phyloP scores from a whole-genome alignment of 2,797 vertebrate genomes.

The Chiloscyllium punctatum region DNA sequence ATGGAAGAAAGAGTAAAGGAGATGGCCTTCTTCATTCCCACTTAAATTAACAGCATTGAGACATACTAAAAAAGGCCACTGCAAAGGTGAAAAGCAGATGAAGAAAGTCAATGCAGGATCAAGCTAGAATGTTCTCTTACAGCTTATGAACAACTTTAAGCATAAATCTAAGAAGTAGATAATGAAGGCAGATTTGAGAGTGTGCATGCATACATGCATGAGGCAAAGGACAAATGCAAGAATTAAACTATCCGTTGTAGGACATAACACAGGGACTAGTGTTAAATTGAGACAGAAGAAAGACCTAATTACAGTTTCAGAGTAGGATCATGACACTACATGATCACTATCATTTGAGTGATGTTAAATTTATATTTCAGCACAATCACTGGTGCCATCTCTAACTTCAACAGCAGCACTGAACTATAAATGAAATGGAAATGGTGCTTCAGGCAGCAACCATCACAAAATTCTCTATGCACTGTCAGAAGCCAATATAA shows the following conservation, averaged over 20 bases:
- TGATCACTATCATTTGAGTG: background rate
- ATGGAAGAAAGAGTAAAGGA: background rate
- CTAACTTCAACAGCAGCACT: background rate
- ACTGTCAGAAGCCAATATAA: background rate
- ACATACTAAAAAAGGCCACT: background rate
- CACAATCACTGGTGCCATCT: background rate
- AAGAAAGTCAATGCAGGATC: background rate
- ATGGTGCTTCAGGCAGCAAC: background rate
- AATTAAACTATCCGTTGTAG: background rate
- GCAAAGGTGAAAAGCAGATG: background rate
- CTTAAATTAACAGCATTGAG: background rate
- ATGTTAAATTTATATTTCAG: background rate
- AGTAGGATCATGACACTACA: background rate
- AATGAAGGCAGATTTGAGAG: background rate
- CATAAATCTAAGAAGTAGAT: background rate
- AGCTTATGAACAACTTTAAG: background rate
- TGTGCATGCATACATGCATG: background rate
- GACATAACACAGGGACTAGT: background rate
- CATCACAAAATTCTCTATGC: background rate
- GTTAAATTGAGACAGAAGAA: background rate
- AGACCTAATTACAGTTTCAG: background rate
- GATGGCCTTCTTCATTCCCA: background rate
- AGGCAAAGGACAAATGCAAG: background rate
- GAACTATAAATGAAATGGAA: background rate
- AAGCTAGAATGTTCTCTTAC: background rate